phyloP scores from a whole-genome alignment of 2,797 vertebrate species.

The Anguilla marmorata region DNA sequence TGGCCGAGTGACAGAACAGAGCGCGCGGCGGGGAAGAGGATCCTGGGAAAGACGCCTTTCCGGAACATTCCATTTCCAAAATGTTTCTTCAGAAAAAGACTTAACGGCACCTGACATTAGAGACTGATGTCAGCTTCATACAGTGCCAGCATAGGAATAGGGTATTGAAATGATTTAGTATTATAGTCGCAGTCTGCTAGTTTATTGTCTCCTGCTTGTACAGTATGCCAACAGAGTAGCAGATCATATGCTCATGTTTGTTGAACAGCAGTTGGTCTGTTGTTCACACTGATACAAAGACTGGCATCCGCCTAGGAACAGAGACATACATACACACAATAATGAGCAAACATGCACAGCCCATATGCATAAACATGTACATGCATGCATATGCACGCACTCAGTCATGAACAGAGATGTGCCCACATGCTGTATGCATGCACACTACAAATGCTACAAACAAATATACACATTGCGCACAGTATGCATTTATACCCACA shows the following conservation, averaged over 20 bases:
- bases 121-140: background rate
- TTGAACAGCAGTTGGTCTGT: slow-evolving; percentile 3
- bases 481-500: background rate
- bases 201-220: slow-evolving; percentile 5
- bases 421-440: background rate
- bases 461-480: background rate
- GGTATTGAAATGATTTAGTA: background rate
- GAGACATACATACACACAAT: slow-evolving; percentile 7
- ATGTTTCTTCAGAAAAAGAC: background rate
- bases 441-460: background rate
- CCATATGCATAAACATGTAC: background rate
- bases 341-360: background rate
- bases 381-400: background rate
- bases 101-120: slow-evolving; percentile 11
- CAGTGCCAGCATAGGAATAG: background rate
- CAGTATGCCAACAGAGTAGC: background rate
- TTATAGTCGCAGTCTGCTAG: slow-evolving; percentile 6
- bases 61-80: background rate
- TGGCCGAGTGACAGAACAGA: slow-evolving; percentile 9
- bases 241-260: slow-evolving; percentile 11
- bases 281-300: background rate
- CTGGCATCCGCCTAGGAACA: background rate
- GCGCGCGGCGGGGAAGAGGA: background rate
- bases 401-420: background rate
- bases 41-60: background rate